Evolutionary conservation across 2,113 vertebrate species (phyloP).

Genomic region (Pithys albifrons): DNA sequence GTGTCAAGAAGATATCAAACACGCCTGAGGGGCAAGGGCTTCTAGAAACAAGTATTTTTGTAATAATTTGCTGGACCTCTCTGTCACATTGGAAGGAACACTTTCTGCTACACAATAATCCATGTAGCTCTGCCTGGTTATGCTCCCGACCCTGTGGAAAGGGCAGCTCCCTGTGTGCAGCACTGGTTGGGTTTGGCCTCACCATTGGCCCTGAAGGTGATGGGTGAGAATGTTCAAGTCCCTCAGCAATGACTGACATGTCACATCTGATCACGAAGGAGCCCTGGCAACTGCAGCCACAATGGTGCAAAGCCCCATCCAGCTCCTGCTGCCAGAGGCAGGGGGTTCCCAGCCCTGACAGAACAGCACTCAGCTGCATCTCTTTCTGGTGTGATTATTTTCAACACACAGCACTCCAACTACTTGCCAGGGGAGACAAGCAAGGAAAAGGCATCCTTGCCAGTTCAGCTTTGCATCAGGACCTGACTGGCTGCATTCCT

Average conservation of each 20-base stretch:
- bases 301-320: fast-evolving
- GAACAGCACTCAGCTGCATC: background rate
- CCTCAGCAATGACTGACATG: background rate
- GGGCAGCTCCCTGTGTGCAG: background rate
- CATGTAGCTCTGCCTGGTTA: background rate
- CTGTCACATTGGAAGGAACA: background rate
- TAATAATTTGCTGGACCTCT: background rate
- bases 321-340: background rate
- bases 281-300: background rate
- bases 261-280: fast-evolving
- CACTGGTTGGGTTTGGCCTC: background rate
- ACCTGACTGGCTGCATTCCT: constrained; percentile 55
- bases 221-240: background rate
- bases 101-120: background rate
- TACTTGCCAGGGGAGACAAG: background rate
- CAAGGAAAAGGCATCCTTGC: background rate
- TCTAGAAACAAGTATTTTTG: background rate
- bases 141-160: background rate
- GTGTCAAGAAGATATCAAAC: background rate
- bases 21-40: background rate
- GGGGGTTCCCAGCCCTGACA: background rate
- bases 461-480: constrained; percentile 47
- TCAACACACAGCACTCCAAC: background rate
- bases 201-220: background rate
- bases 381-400: background rate